These are phyloP conservation scores for Conomelus anceps DNA, from an alignment of 2,888 invertebrate genomes.

Conservation along the genomic window DNA sequence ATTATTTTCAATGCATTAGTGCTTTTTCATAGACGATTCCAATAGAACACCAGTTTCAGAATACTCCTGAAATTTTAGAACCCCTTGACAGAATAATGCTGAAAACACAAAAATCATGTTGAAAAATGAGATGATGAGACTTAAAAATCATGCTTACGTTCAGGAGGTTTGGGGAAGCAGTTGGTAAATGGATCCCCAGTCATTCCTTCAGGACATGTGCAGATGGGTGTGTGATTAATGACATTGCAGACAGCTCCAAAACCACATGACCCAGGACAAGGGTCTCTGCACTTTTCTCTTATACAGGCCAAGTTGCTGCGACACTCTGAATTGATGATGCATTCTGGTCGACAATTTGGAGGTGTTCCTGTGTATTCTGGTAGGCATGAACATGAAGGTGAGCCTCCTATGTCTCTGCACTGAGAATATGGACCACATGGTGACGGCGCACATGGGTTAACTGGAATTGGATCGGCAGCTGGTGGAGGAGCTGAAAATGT, in stretches of 20 bases:
- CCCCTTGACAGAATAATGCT: too few species aligned
- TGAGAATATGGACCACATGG: conserved; percentile 47
- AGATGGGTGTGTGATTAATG: conserved; percentile 69
- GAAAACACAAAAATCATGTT: background rate
- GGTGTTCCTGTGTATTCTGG: conserved; percentile 69
- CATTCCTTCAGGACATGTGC: conserved; percentile 65
- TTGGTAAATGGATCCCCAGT: conserved; percentile 68
- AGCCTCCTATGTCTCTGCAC: conserved; percentile 40
- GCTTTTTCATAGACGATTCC: too few species aligned
- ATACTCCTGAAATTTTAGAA: too few species aligned
- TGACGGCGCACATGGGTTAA: conserved; percentile 43
- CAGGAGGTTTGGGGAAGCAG: conserved; percentile 49
- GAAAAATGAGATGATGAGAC: background rate
- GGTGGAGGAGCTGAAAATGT: conserved; percentile 19
- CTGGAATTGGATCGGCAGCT: conserved; percentile 36
- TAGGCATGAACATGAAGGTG: conserved; percentile 56
- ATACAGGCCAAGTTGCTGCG: conserved; percentile 46
- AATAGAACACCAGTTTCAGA: too few species aligned
- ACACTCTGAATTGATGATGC: conserved; percentile 52
- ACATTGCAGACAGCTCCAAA: conserved; percentile 66
- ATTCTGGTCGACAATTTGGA: conserved; percentile 69
- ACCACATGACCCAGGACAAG: conserved; percentile 59
- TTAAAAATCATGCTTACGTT: background rate
- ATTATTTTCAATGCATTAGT: too few species aligned
- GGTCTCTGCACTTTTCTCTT: conserved; percentile 45